Base-by-base conservation (phyloP, 2,113 vertebrate species). In the Scortum barcoo region DNA sequence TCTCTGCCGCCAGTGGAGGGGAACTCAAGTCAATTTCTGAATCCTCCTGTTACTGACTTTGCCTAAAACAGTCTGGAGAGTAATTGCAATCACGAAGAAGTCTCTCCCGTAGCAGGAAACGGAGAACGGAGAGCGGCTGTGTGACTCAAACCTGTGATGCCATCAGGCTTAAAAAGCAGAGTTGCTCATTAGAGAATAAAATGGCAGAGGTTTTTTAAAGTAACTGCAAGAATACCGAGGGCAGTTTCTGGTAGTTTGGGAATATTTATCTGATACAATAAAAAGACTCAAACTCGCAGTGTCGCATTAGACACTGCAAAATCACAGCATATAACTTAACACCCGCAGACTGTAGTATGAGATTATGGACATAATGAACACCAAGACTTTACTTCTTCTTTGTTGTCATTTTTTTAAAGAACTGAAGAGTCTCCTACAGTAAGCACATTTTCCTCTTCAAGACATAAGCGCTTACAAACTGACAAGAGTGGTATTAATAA, bases 81-180 rank as follows among this genome's bases (percentile, higher is more conserved):
- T 50, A 88, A 81, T 68, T 86, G 33, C 51, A 81, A 66, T 53
- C 50, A 77, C 78, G n/a, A 78, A 69, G 51, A 78, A 42, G n/a
- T 78, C 12, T 33, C 30, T 61, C 28, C 36, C 24, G 19, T 48
- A 76, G 46, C 51, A 71, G 54, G 4, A 78, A 72, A 57, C 10
- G 54, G 4, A 78, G 69, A 57, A 7, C 56, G 46, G 53, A 81
- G 60, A 70, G 36, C 38, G 50, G 26, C 36, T 57, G 40, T 22
- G 63, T 68, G 76, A 77, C 60, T 80, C 46, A 78, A 86, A 75
- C 60, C 54, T 86, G 40, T 51, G 72, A 83, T 63, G 57, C 70
- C 63, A 72, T 75, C 65, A 72, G 83, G 53, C 63, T 72, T 75
- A 44, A 70, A 85, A 72, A 75, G 36, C 62, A 65, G 26, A 36